phyloP scores from a whole-genome alignment of 2,113 vertebrate genomes.

The Myodes glareolus region DNA sequence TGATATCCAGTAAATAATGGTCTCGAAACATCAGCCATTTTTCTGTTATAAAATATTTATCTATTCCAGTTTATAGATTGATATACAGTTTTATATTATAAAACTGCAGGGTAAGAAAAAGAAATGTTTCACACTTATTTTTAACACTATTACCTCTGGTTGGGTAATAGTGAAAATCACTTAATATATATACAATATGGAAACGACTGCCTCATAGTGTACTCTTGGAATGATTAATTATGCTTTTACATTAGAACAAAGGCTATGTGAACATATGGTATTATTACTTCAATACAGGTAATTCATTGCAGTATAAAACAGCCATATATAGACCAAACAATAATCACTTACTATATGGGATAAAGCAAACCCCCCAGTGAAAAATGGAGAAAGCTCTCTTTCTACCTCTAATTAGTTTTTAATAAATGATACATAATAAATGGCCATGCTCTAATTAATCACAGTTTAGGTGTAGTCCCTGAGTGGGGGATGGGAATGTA shows the following conservation, averaged over 20 bases:
- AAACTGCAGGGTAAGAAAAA: constrained; percentile 57
- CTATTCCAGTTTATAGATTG: constrained; percentile 29
- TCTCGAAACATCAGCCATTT: constrained; percentile 21
- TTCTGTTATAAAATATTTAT: constrained; percentile 38
- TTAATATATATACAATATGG: constrained; percentile 67
- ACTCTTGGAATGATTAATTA: constrained; percentile 78
- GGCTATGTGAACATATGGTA: constrained; percentile 59
- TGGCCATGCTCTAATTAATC: constrained; percentile 78
- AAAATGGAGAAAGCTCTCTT: constrained; percentile 68
- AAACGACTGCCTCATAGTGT: constrained; percentile 63
- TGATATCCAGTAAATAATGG: constrained; percentile 42
- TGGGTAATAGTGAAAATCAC: constrained; percentile 62
- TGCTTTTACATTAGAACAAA: constrained; percentile 78
- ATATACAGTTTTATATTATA: constrained; percentile 49
- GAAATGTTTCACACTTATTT: constrained; percentile 53
- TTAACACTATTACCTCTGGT: constrained; percentile 53
- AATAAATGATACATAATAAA: constrained; percentile 79
- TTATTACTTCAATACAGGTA: constrained; percentile 77
- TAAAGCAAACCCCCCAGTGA: constrained; percentile 67
- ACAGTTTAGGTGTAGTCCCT: constrained; percentile 60
- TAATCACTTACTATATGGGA: constrained; percentile 72
- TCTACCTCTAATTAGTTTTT: constrained; percentile 77
- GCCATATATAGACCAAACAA: constrained; percentile 72
- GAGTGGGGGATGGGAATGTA: background rate
- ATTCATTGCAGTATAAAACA: constrained; percentile 73